Evolutionary conservation across 1,140 invertebrate species (phyloP), one percentile per base, ranked within the genome.

Genomic region (Drosophila saltans): DNA sequence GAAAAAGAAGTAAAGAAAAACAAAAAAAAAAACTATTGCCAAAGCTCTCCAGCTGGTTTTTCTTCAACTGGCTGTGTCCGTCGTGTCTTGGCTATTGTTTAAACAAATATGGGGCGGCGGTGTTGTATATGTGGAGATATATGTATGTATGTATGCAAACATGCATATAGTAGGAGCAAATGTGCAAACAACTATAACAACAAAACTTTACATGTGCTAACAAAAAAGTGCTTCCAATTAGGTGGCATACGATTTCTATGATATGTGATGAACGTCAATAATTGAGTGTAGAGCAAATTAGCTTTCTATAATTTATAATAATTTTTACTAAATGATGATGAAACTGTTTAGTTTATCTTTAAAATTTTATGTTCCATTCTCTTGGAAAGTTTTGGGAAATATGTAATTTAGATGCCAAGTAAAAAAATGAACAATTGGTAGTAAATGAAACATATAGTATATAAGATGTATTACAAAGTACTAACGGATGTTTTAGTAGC

Each of bases 1-100:
- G 8, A 48, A 9, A 4, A 30, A 30, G 4, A 30, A 4, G 4
- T 16, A 16, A 16, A 77, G 61, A 52, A 52, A 52, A 16, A 48
- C 26, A 52, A 52, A 36, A 36, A 36, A 36, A 2, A 2, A 52
- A 52, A 24, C 45, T 52, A 52, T 52, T 52, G 45, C 45, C 45
- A 52, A 52, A 52, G 45, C 55, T 76, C 73, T 76, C 74, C 74
- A 76, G 73, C 73, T 76, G 74, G 72, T 52, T 75, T 72, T 30
- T 36, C 30, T 41, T 75, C 61, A 52, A 52, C 45, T 52, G 16
- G 45, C 45, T 48, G 21, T 2, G 45, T 16, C 45, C 16, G 45
- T 16, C 6, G 16, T 52, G 21, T 26, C 21, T 52, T 52, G 45
- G 21, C 45, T 24, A 52, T 52, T 52, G 45, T 52, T 52, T 52